Evolutionary conservation across 2,888 invertebrate genomes (phyloP).

Genomic region (Andrena hattorfiana): DNA sequence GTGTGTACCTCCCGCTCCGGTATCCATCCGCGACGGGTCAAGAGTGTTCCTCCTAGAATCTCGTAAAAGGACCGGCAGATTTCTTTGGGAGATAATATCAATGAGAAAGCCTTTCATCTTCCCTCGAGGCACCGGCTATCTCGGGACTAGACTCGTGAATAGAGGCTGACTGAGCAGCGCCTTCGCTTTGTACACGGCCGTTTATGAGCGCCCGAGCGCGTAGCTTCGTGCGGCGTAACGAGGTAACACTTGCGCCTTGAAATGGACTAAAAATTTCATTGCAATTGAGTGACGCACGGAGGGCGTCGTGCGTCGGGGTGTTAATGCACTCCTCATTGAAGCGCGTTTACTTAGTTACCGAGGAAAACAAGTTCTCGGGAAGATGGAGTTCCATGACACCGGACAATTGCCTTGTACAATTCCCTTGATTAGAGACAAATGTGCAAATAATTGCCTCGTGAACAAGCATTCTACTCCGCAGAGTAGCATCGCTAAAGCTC

Average conservation of each 20-base stretch:
- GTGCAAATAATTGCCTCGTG: not conserved
- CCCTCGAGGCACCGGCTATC: constrained; percentile 7
- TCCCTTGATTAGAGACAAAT: no score
- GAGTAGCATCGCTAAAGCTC: not conserved
- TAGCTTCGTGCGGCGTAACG: constrained; percentile 11
- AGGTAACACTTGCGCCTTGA: constrained; percentile 12
- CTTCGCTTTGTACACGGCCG: not conserved
- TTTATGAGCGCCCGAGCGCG: not conserved
- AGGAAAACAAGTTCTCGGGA: not conserved
- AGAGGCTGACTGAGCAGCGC: constrained; percentile 30
- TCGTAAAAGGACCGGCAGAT: constrained; percentile 40
- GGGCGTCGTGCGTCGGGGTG: not conserved
- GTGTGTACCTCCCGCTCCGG: constrained; percentile 12
- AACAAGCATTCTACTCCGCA: not conserved
- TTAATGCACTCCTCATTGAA: not conserved
- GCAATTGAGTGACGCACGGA: constrained; percentile 21
- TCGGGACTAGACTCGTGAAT: constrained; percentile 24
- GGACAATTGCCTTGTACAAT: not conserved
- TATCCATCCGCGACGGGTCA: constrained; percentile 37
- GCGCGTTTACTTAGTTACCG: constrained; percentile 21
- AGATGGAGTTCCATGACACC: no score
- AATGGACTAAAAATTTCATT: constrained; percentile 35
- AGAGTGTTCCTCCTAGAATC: constrained; percentile 51
- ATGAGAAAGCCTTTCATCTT: constrained; percentile 56
- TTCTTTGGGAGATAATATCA: constrained; percentile 64